These are phyloP conservation scores for Nephila pilipes DNA, from an alignment of 1,140 invertebrate genomes.

Conservation along the genomic window DNA sequence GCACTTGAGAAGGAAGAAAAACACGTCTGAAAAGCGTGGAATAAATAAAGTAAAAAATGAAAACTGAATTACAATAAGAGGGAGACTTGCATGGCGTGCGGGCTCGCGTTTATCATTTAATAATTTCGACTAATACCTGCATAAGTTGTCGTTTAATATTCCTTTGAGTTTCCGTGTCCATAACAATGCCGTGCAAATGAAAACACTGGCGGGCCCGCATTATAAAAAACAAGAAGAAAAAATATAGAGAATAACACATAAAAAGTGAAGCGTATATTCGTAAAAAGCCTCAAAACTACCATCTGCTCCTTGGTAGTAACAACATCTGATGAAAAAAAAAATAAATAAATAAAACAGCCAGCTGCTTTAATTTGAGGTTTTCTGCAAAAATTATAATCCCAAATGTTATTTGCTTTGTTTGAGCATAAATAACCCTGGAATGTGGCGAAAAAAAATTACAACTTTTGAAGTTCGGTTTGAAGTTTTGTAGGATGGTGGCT, in stretches of 20 bases:
- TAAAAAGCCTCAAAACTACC: constrained; percentile 75
- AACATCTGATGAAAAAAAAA: constrained; percentile 44
- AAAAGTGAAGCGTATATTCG: constrained; percentile 76
- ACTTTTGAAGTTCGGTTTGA: constrained; percentile 73
- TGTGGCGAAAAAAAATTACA: constrained; percentile 37
- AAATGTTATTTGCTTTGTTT: constrained; percentile 75
- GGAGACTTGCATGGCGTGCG: constrained; percentile 62
- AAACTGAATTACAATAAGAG: constrained; percentile 74
- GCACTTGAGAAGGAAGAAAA: constrained; percentile 1
- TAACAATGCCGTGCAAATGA: constrained; percentile 76
- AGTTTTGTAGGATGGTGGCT: constrained; percentile 48
- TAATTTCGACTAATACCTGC: constrained; percentile 77
- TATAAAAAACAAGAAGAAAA: constrained; percentile 72
- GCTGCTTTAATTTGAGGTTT: constrained; percentile 77
- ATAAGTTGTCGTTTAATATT: constrained; percentile 77
- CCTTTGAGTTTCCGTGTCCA: constrained; percentile 73
- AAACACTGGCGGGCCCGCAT: constrained; percentile 74
- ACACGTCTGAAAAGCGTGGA: constrained; percentile 12
- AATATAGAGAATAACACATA: constrained; percentile 73
- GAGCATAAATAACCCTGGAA: constrained; percentile 72
- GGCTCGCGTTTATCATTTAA: constrained; percentile 76
- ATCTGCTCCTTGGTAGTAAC: constrained; percentile 54
- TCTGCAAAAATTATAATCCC: constrained; percentile 77
- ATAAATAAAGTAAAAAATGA: constrained; percentile 52
- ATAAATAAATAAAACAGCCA: constrained; percentile 37